Percentiles rank a stretch among this genome's conserved stretches.
phyloP scores from a whole-genome alignment of 2,113 vertebrate species.

The Raja brachyura region DNA sequence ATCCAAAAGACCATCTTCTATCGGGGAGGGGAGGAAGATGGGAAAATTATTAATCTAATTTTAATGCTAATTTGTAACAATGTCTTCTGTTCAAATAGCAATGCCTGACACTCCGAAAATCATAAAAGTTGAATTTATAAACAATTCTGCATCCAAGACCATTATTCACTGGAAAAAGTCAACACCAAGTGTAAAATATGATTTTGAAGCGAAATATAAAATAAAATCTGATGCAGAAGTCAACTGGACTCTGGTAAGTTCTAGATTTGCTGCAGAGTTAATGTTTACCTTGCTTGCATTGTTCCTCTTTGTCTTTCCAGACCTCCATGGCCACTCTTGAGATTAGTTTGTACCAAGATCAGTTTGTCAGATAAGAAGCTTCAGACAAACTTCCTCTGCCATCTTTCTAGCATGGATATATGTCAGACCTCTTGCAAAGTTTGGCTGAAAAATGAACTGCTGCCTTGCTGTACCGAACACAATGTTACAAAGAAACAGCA shows the following conservation, averaged over 20 bases:
- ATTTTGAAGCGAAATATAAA: conserved; percentile 54
- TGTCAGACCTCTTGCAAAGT: too few relatives aligned
- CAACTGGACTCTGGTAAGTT: not conserved
- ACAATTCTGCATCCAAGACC: conserved; percentile 43
- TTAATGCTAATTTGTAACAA: not conserved
- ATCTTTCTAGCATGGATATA: too few relatives aligned
- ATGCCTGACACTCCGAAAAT: conserved; percentile 49
- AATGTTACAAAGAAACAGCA: too few relatives aligned
- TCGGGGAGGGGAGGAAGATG: not conserved
- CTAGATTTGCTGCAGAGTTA: not conserved
- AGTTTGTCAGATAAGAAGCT: not conserved
- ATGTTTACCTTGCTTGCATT: not conserved
- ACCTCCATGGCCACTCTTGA: not conserved
- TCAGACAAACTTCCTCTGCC: too few relatives aligned
- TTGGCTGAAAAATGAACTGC: too few relatives aligned
- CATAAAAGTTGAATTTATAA: conserved; percentile 40
- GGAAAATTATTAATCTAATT: not conserved
- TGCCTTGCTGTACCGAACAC: too few relatives aligned
- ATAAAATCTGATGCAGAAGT: not conserved
- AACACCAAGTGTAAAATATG: conserved; percentile 39
- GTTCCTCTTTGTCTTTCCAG: not conserved
- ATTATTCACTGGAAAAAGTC: conserved; percentile 50
- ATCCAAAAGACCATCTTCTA: not conserved
- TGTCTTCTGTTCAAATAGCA: conserved; percentile 46
- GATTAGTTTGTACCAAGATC: not conserved